These are phyloP conservation scores for Aromia moschata DNA, from an alignment of 2,888 invertebrate genomes.

Conservation along the genomic window DNA sequence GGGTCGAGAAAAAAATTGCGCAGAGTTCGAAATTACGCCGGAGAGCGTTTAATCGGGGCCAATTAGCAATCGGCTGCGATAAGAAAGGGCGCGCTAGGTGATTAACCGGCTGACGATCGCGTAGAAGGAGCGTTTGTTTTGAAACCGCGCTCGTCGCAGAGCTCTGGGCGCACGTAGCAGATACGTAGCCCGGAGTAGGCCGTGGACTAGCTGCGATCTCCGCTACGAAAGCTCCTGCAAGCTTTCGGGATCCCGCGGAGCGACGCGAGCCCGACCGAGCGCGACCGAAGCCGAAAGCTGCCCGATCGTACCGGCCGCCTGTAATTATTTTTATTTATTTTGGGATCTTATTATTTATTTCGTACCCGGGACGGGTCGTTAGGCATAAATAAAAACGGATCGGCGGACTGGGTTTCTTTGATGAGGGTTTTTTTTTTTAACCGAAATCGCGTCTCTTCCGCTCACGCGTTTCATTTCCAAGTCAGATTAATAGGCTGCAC, in stretches of 20 bases:
- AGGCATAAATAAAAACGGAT: neutral
- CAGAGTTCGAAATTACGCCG: no score
- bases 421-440: neutral
- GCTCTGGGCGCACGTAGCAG: conserved; percentile 10
- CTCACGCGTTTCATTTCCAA: conserved; percentile 20
- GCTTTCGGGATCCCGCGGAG: conserved; percentile 31
- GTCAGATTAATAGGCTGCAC: conserved; percentile 12
- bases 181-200: conserved; percentile 27
- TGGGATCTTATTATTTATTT: conserved; percentile 33
- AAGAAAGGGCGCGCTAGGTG: no score
- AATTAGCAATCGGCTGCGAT: no score
- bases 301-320: conserved; percentile 24
- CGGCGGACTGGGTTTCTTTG: neutral
- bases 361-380: conserved; percentile 4
- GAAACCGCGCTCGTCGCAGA: conserved; percentile 23
- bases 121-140: conserved; percentile 9
- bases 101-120: neutral
- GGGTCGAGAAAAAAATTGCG: no score
- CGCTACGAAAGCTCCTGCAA: conserved; percentile 36
- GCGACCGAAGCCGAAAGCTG: conserved; percentile 26
- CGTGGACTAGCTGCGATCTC: conserved; percentile 33
- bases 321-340: conserved; percentile 40
- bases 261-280: conserved; percentile 17
- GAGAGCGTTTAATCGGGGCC: no score
- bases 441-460: conserved; percentile 5